Percentiles rank a stretch among this genome's conserved stretches.
These are phyloP conservation scores for Phaethon lepturus DNA, from an alignment of 2,113 vertebrate species.

Conservation along the genomic window DNA sequence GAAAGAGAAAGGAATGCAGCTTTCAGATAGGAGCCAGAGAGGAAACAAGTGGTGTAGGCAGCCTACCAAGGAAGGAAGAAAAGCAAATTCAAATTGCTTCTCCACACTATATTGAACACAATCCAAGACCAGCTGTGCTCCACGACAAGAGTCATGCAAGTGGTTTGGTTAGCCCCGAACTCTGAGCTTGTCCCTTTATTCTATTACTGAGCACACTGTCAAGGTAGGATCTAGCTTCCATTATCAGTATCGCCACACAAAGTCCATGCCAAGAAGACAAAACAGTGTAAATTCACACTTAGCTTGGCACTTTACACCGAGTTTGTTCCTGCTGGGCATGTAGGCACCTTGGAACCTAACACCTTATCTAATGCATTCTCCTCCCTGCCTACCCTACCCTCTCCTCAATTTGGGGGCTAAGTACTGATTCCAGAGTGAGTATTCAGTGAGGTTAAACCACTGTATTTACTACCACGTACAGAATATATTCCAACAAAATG, in stretches of 20 bases:
- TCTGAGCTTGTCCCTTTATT: neutral
- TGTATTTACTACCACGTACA: neutral
- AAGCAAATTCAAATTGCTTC: constrained; percentile 50
- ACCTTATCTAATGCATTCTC: neutral
- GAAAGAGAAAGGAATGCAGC: constrained; percentile 51
- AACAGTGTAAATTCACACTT: no score
- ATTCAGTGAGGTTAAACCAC: neutral
- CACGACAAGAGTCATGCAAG: constrained; percentile 31
- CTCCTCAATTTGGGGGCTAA: neutral
- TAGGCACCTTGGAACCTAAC: neutral
- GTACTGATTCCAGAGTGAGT: neutral
- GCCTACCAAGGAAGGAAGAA: constrained; percentile 55
- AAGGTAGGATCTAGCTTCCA: neutral
- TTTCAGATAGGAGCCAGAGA: constrained; percentile 39
- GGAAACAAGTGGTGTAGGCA: constrained; percentile 63
- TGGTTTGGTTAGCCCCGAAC: neutral
- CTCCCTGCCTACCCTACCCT: neutral
- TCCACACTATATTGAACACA: neutral
- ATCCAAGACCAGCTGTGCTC: constrained; percentile 18
- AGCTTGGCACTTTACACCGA: no score
- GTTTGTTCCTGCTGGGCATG: no score
- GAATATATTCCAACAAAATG: neutral
- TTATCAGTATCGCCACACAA: neutral
- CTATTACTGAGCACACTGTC: neutral
- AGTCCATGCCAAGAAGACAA: neutral